Percentiles rank a stretch among this genome's conserved stretches.
phyloP scores from a whole-genome alignment of 30 jellyfish, hydroid and myxozoan species.

The Aurelia sp. region DNA sequence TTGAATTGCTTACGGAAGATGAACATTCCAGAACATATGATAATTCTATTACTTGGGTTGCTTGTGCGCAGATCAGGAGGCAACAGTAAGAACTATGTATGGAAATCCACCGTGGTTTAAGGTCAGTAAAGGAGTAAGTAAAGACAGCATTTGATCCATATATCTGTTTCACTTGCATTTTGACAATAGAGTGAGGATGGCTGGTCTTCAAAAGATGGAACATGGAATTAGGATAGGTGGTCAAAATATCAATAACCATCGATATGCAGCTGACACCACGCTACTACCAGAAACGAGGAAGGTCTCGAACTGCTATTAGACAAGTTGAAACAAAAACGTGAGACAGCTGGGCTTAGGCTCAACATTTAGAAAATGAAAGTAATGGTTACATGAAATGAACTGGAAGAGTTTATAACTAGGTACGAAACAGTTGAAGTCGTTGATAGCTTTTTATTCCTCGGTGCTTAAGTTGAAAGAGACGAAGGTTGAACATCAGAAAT shows the following conservation, averaged over 20 bases:
- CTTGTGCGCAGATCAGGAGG: slow-evolving; percentile 1
- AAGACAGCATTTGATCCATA: slow-evolving; percentile 20
- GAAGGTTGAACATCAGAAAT: slow-evolving; percentile 5
- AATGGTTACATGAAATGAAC: not conserved
- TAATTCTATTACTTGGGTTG: slow-evolving; percentile 1
- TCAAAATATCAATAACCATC: not conserved
- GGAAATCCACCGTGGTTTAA: slow-evolving; percentile 11
- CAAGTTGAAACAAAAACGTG: not conserved
- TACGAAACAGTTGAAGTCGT: too few relatives aligned
- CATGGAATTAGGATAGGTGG: not conserved
- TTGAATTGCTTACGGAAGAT: slow-evolving; percentile 18
- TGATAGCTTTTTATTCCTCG: too few relatives aligned
- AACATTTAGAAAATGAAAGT: slow-evolving; percentile 16
- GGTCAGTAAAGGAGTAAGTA: slow-evolving; percentile 22
- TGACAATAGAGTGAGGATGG: not conserved
- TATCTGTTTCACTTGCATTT: not conserved
- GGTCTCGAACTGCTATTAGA: not conserved
- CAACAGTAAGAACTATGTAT: not conserved
- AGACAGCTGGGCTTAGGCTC: slow-evolving; percentile 3
- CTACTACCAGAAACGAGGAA: slow-evolving; percentile 2
- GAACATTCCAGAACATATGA: slow-evolving; percentile 45
- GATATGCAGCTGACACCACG: slow-evolving; percentile 22
- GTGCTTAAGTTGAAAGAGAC: not conserved
- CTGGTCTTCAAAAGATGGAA: not conserved
- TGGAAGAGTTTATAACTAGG: not conserved